Conservation (phyloP, 2,888 invertebrate species). For the Euclidia mi region DNA sequence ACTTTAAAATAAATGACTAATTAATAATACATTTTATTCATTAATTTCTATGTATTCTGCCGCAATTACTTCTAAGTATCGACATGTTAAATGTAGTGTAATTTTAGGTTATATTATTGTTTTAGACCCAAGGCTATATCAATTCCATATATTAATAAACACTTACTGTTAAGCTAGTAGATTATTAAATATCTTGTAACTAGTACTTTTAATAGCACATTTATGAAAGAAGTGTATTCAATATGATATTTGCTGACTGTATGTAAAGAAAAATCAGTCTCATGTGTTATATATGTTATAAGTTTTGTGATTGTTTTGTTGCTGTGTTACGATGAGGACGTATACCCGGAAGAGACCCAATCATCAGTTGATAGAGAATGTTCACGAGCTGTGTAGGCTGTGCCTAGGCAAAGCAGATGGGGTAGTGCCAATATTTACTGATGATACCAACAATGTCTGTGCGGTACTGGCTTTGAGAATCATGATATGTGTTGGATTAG, state of each 20-base stretch:
- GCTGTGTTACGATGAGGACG: conserved; percentile 67
- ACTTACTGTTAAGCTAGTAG: too few species aligned
- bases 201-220: too few species aligned
- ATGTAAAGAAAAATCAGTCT: too few species aligned
- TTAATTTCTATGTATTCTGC: too few species aligned
- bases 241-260: too few species aligned
- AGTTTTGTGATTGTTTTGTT: not conserved
- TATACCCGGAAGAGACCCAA: conserved; percentile 70
- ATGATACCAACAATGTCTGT: conserved; percentile 66
- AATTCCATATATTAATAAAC: not conserved
- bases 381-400: conserved; percentile 91
- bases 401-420: conserved; percentile 90
- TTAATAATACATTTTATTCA: too few species aligned
- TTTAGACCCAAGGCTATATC: conserved; percentile 17
- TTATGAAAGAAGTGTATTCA: too few species aligned
- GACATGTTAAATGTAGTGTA: too few species aligned
- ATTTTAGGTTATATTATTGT: conserved; percentile 33
- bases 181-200: too few species aligned
- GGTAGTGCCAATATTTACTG: conserved; percentile 90
- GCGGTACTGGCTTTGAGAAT: conserved; percentile 92
- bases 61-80: too few species aligned
- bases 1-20: too few species aligned
- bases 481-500: conserved; percentile 93
- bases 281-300: too few species aligned
- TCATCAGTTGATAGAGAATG: conserved; percentile 71